Evolutionary conservation across 2,888 invertebrate genomes (phyloP).

Genomic region (Andrena camellia): DNA sequence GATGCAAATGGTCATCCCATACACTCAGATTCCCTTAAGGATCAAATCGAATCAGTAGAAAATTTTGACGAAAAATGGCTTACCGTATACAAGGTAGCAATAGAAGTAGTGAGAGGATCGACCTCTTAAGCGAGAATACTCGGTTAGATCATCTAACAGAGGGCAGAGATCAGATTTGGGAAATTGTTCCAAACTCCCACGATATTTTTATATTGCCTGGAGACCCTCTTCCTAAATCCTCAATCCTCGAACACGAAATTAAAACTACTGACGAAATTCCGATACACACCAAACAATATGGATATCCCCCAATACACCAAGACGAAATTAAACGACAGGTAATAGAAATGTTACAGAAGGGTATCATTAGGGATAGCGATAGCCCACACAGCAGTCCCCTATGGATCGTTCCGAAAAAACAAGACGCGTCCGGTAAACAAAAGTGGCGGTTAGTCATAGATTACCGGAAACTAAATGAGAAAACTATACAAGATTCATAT

Average conservation of each 20-base stretch:
- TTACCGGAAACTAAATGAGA: background rate
- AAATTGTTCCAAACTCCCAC: background rate
- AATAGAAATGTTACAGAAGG: conserved; percentile 1
- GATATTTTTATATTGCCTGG: conserved; percentile 10
- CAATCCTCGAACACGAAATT: conserved; percentile 18
- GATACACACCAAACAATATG: conserved; percentile 17
- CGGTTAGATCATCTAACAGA: conserved; percentile 5
- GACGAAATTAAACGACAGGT: conserved; percentile 20
- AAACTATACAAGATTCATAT: conserved; percentile 10
- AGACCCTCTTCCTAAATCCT: conserved; percentile 7
- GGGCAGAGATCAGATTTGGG: background rate
- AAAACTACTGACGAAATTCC: conserved; percentile 21
- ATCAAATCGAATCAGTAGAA: conserved; percentile 18
- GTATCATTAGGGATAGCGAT: conserved; percentile 10
- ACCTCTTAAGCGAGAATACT: conserved; percentile 5
- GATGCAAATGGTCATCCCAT: conserved; percentile 16
- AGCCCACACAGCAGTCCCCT: conserved; percentile 7
- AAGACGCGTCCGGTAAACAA: conserved; percentile 9
- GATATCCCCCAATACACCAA: conserved; percentile 25
- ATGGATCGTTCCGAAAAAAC: conserved; percentile 17
- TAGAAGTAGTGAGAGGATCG: background rate
- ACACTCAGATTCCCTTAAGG: background rate
- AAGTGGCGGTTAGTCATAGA: conserved; percentile 22
- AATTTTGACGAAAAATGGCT: conserved; percentile 7
- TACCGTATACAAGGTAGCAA: background rate